phyloP scores from a whole-genome alignment of 2,888 invertebrate species.

The Aethes cnicana region DNA sequence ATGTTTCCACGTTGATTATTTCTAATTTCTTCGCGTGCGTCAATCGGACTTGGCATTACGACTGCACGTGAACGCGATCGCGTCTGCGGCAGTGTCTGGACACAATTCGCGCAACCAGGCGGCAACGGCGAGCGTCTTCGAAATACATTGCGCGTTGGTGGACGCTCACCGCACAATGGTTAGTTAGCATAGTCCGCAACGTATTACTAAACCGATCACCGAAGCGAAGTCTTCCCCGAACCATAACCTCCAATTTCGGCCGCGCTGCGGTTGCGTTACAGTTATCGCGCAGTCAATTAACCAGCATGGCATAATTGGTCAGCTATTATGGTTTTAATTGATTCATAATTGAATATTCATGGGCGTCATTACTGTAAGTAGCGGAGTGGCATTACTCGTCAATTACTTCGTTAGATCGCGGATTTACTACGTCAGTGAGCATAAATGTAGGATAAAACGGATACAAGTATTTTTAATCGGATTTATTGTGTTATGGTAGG shows the following conservation, averaged over 20 bases:
- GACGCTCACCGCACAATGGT: no score
- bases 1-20: conserved; percentile 16
- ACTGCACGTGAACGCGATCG: not conserved
- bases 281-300: conserved; percentile 7
- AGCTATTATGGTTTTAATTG: conserved; percentile 16
- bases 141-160: no score
- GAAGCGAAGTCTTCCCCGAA: no score
- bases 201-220: no score
- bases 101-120: no score
- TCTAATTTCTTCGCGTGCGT: not conserved
- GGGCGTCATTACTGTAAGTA: conserved; percentile 13
- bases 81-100: no score
- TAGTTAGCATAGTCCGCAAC: no score
- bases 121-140: no score
- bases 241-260: not conserved
- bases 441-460: no score
- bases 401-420: conserved; percentile 8
- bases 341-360: conserved; percentile 18
- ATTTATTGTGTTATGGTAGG: no score
- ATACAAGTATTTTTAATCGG: no score
- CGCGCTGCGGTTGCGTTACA: not conserved
- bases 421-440: no score
- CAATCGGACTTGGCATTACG: not conserved
- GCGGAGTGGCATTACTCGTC: conserved; percentile 13
- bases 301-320: conserved; percentile 3